Percentiles rank a stretch among this genome's conserved stretches.
Evolutionary conservation across 2,888 invertebrate genomes (phyloP).

Genomic region (Xiphydria camelus): DNA sequence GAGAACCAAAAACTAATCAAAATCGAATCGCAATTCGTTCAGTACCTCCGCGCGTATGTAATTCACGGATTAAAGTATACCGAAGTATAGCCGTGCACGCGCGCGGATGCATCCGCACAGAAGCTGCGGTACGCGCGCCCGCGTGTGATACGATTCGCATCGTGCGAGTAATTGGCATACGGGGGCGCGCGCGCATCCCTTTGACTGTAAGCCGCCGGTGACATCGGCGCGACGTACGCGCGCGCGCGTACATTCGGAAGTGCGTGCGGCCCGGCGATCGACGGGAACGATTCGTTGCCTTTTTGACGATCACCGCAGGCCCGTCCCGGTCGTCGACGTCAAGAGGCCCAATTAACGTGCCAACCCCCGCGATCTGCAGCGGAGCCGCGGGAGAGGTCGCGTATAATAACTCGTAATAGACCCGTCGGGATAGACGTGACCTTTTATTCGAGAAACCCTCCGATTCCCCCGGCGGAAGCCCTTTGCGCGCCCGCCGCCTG

Average conservation of each 20-base stretch:
- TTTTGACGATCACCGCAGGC: slow-evolving; percentile 43
- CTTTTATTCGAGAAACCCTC: no score
- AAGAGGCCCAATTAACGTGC: slow-evolving; percentile 1
- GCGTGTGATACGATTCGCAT: no score
- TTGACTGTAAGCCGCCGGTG: slow-evolving; percentile 40
- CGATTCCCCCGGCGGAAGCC: no score
- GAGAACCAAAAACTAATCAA: no score
- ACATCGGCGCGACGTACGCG: slow-evolving; percentile 24
- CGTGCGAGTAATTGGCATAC: no score
- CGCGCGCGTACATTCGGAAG: not conserved
- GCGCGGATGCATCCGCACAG: no score
- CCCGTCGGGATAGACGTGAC: slow-evolving; percentile 27
- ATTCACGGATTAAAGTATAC: no score
- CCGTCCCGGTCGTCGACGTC: slow-evolving; percentile 26
- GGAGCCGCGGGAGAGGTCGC: slow-evolving; percentile 3
- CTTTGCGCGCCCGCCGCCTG: no score
- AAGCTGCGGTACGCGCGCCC: no score
- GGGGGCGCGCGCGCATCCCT: slow-evolving; percentile 37
- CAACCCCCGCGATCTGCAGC: not conserved
- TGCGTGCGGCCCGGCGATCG: slow-evolving; percentile 34
- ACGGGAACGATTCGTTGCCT: slow-evolving; percentile 49
- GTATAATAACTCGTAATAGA: slow-evolving; percentile 36
- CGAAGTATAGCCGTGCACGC: no score
- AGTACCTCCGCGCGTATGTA: no score
- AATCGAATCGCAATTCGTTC: no score